Evolutionary conservation across 1,140 invertebrate genomes (phyloP), one percentile per base, ranked within the genome.

Genomic region (Bombus superbus): DNA sequence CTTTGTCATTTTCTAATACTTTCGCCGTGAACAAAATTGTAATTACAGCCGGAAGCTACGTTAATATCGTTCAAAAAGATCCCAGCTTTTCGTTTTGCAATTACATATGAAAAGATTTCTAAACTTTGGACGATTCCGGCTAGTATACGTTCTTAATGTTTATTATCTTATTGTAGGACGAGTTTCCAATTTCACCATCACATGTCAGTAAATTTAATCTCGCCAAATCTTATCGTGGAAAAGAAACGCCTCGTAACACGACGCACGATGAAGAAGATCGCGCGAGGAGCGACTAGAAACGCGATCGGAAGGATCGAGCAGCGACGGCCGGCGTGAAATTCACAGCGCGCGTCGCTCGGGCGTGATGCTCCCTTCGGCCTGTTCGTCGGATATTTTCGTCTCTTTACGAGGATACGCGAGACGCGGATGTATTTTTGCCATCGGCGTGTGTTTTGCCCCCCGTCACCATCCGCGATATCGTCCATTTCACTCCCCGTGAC

Each of bases 371-470:
- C 69, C 76, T 78, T 72, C 73, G 62, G 32, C 64, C 73, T 81
- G 88, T 83, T 84, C 83, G 57, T 32, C 85, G 72, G 91, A 91
- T 93, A 93, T 93, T 93, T 93, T 88, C 90, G 92, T 92, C 92
- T 83, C 91, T 92, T 92, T 93, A 91, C 91, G 92, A 92, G 90
- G 88, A 89, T 79, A 57, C 83, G 90, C 92, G 91, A 90, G 91
- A 88, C 89, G 86, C 83, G 84, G 87, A 69, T 89, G 92, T 93
- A 93, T 93, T 93, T 93, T 93, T 93, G 88, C 88, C 88, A 86
- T 89, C 80, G 88, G 72, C 32, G 87, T 81, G 38, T 80, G 77
- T 89, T 89, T 86, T 86, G 81, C 84, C 73, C 76, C 62, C 77
- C 77, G 66, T 81, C 87, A 35, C 59, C 66, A 40, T 47, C 59